Percentiles rank a stretch among this genome's conserved stretches.
These are phyloP conservation scores for Reinhardtius hippoglossoides DNA, from an alignment of 2,113 vertebrate species.

Conservation along the genomic window DNA sequence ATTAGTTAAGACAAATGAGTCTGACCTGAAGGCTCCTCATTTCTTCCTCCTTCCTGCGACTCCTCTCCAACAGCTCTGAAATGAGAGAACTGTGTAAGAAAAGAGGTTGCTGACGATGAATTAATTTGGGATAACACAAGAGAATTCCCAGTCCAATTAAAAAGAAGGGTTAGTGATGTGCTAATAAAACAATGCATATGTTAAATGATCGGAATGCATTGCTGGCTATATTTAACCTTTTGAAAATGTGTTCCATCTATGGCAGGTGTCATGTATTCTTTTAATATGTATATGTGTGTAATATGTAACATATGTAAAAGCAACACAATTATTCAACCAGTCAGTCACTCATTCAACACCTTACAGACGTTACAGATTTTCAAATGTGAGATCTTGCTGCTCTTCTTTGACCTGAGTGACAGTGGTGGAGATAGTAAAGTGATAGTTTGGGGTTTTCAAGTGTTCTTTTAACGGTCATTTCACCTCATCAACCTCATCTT, in stretches of 20 bases:
- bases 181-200: background rate
- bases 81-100: conserved; percentile 44
- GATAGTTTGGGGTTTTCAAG: too few species aligned
- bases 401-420: too few species aligned
- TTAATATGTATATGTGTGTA: background rate
- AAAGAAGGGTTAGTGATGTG: background rate
- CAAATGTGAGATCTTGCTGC: too few species aligned
- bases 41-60: conserved; percentile 89
- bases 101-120: conserved; percentile 11
- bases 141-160: background rate
- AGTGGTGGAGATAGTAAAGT: too few species aligned
- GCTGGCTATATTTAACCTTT: background rate
- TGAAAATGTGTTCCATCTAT: background rate
- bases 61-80: conserved; percentile 88
- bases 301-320: too few species aligned
- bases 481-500: too few species aligned
- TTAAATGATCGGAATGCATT: background rate
- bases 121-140: background rate
- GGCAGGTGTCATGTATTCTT: background rate
- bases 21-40: conserved; percentile 89
- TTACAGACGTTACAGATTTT: too few species aligned
- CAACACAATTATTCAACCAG: too few species aligned
- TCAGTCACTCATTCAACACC: too few species aligned
- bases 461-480: too few species aligned
- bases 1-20: conserved; percentile 21